Evolutionary conservation across 2,888 invertebrate genomes (phyloP).

Genomic region (Smittia aterrima): DNA sequence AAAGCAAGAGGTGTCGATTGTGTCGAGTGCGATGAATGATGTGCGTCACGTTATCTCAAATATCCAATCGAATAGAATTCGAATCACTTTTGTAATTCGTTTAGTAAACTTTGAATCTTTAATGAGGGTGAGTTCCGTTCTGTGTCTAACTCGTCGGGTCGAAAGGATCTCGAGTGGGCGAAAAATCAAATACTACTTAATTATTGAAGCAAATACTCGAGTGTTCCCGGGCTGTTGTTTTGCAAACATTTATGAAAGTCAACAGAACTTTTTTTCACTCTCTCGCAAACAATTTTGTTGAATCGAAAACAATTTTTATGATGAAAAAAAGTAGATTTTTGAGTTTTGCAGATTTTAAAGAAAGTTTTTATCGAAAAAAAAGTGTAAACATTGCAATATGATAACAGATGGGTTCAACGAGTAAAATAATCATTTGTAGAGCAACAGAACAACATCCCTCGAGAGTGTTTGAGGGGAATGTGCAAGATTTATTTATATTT

Average conservation of each 20-base stretch:
- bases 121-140: conserved; percentile 2
- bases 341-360: neutral
- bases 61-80: conserved; percentile 13
- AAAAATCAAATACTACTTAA: conserved; percentile 40
- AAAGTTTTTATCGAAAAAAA: neutral
- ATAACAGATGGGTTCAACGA: conserved; percentile 38
- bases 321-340: neutral
- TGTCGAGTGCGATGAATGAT: neutral
- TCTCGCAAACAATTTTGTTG: neutral
- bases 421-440: conserved; percentile 22
- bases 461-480: conserved; percentile 14
- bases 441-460: conserved; percentile 27
- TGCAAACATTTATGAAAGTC: conserved; percentile 38
- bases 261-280: conserved; percentile 5
- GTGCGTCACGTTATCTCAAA: neutral
- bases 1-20: conserved; percentile 17
- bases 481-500: conserved; percentile 35
- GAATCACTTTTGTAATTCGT: neutral
- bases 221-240: conserved; percentile 17
- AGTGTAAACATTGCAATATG: conserved; percentile 27
- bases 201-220: conserved; percentile 39
- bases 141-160: neutral
- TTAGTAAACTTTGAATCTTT: conserved; percentile 4
- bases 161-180: conserved; percentile 31
- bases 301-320: neutral